Percentiles rank a stretch among this genome's conserved stretches.
phyloP scores from a whole-genome alignment of 2,113 vertebrate genomes.

The Hystrix cristata region DNA sequence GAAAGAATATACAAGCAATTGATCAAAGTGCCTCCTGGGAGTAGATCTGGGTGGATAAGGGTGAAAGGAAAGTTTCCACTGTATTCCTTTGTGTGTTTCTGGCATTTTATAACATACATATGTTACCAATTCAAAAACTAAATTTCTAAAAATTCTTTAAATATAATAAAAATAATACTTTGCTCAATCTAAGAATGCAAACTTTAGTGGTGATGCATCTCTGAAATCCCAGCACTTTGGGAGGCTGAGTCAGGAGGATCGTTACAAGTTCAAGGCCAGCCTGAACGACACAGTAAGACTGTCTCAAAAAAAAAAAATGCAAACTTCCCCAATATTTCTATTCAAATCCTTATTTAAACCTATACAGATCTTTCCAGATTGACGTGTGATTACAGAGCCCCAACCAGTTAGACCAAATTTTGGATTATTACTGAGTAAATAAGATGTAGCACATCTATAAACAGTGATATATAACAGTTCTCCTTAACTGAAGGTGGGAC shows the following conservation, averaged over 20 bases:
- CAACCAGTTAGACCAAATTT: conserved; percentile 2
- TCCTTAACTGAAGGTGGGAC: neutral
- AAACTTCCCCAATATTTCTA: neutral
- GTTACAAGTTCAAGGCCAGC: too few species aligned
- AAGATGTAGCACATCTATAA: conserved; percentile 42
- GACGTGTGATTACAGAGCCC: conserved; percentile 33
- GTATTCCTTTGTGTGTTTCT: neutral
- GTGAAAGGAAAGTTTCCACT: neutral
- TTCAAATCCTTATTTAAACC: conserved; percentile 61
- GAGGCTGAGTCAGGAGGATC: too few species aligned
- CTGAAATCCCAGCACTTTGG: too few species aligned
- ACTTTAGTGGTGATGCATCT: too few species aligned
- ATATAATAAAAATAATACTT: neutral
- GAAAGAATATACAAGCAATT: conserved; percentile 28
- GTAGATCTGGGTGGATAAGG: neutral
- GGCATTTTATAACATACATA: conserved; percentile 5
- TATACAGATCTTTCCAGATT: conserved; percentile 48
- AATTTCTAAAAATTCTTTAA: conserved; percentile 30
- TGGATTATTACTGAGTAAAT: neutral
- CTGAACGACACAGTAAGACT: too few species aligned
- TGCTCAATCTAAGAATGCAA: neutral
- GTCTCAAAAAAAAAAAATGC: neutral
- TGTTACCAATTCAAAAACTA: neutral
- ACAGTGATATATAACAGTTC: neutral
- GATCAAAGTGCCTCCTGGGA: conserved; percentile 20